Conservation (phyloP, 1,140 invertebrate genomes). For the Lysiphlebus fabarum region DNA sequence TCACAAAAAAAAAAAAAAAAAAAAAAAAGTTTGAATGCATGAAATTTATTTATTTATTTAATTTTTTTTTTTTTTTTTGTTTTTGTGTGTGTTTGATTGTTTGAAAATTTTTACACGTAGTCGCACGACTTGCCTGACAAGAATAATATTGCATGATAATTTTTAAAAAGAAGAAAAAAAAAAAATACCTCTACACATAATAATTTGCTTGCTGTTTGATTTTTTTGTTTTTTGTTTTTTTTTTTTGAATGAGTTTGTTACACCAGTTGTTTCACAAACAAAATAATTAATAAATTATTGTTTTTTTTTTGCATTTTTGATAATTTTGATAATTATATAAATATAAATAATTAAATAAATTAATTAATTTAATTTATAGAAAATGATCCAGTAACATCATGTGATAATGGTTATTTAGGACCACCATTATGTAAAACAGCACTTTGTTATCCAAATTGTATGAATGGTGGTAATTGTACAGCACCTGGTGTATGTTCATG, state of each 20-base stretch:
- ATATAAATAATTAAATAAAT: constrained; percentile 11
- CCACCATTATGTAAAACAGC: constrained; percentile 79
- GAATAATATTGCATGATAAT: constrained; percentile 12
- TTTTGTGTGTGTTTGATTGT: not conserved
- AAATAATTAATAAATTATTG: not conserved
- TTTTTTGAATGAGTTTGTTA: too few species aligned
- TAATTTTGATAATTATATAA: constrained; percentile 1
- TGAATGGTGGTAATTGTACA: constrained; percentile 88
- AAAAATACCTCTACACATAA: too few species aligned
- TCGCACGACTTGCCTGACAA: constrained; percentile 13
- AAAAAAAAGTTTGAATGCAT: constrained; percentile 30
- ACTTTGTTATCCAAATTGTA: constrained; percentile 86
- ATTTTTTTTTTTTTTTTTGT: not conserved
- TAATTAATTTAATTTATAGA: constrained; percentile 54
- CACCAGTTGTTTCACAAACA: too few species aligned
- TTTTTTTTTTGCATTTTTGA: not conserved
- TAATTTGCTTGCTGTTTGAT: too few species aligned
- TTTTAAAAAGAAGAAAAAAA: not conserved
- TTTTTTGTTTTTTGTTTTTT: too few species aligned
- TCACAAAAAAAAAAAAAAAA: constrained; percentile 47
- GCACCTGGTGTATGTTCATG: constrained; percentile 84
- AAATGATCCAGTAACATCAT: constrained; percentile 78
- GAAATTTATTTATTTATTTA: constrained; percentile 6
- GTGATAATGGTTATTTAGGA: constrained; percentile 85
- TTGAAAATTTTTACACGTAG: not conserved